Percentiles rank a stretch among this genome's conserved stretches.
Evolutionary conservation across 2,888 invertebrate species (phyloP).

Genomic region (Caenorhabditis sp.): DNA sequence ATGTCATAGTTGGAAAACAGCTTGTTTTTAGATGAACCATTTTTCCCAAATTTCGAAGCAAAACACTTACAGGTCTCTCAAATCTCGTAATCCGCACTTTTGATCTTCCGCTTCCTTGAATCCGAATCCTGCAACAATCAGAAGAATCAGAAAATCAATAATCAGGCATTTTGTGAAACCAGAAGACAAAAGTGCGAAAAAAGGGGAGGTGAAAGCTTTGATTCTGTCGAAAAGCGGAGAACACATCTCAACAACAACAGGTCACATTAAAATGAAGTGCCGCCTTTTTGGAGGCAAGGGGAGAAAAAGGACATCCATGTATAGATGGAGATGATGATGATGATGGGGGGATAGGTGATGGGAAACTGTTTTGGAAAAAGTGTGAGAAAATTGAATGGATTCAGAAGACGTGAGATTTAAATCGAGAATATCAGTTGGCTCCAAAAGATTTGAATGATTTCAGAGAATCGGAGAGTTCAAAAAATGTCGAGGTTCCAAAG

Average conservation of each 20-base stretch:
- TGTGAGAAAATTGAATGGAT: neutral
- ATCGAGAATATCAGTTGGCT: no score
- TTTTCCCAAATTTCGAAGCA: no score
- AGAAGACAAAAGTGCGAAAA: neutral
- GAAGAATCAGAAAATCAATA: conserved; percentile 37
- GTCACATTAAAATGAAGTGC: conserved; percentile 62
- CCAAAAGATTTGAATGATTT: no score
- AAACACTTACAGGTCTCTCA: no score
- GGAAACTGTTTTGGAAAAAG: conserved; percentile 38
- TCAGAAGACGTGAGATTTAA: neutral
- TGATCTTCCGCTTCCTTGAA: no score
- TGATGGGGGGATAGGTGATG: neutral
- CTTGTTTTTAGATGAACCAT: no score
- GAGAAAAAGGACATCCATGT: conserved; percentile 19
- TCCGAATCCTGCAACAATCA: conserved; percentile 16
- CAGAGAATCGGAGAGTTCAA: no score
- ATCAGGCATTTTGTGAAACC: neutral
- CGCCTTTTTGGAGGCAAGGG: conserved; percentile 5
- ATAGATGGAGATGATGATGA: conserved; percentile 10
- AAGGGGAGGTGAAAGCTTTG: conserved; percentile 25
- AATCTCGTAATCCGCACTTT: no score
- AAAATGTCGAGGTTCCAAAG: no score
- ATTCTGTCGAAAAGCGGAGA: conserved; percentile 6
- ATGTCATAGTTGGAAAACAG: no score
- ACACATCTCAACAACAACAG: conserved; percentile 44